Conservation (phyloP, 2,888 invertebrate species). For the Caenorhabditis auriculariae region DNA sequence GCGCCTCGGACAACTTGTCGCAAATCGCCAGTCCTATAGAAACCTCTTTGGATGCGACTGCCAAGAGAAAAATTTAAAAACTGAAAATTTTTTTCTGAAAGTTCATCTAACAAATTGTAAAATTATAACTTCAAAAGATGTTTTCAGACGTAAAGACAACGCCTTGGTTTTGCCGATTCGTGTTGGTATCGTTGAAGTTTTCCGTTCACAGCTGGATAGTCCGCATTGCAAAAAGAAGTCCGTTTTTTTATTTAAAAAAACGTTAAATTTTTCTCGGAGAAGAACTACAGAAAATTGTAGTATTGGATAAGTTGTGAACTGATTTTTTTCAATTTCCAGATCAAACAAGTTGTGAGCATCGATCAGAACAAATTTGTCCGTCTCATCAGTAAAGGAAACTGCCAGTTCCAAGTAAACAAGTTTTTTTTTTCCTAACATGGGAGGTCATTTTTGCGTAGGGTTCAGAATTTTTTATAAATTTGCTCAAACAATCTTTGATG, state of each 20-base stretch:
- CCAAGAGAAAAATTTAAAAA: background rate
- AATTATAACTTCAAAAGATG: background rate
- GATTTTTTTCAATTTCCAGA: constrained; percentile 29
- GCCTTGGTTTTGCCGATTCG: constrained; percentile 58
- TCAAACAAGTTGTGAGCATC: constrained; percentile 44
- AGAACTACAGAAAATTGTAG: background rate
- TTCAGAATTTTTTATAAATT: too few relatives aligned
- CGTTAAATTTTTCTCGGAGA: too few relatives aligned
- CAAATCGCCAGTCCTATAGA: too few relatives aligned
- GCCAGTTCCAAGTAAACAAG: constrained; percentile 62
- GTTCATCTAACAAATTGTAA: background rate
- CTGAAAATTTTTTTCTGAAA: background rate
- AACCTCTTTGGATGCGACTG: too few relatives aligned
- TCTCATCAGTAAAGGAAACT: constrained; percentile 57
- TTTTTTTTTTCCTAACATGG: too few relatives aligned
- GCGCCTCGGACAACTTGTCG: too few relatives aligned
- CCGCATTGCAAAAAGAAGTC: constrained; percentile 49
- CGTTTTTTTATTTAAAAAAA: too few relatives aligned
- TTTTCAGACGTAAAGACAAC: constrained; percentile 55
- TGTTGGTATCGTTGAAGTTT: constrained; percentile 56
- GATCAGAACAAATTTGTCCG: constrained; percentile 50
- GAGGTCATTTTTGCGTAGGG: too few relatives aligned
- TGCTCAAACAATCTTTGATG: too few relatives aligned
- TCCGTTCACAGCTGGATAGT: constrained; percentile 40
- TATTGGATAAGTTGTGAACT: background rate